Percentiles rank a stretch among this genome's conserved stretches.
These are phyloP conservation scores for Gallinago stenura DNA, from an alignment of 2,797 vertebrate genomes.

Conservation along the genomic window DNA sequence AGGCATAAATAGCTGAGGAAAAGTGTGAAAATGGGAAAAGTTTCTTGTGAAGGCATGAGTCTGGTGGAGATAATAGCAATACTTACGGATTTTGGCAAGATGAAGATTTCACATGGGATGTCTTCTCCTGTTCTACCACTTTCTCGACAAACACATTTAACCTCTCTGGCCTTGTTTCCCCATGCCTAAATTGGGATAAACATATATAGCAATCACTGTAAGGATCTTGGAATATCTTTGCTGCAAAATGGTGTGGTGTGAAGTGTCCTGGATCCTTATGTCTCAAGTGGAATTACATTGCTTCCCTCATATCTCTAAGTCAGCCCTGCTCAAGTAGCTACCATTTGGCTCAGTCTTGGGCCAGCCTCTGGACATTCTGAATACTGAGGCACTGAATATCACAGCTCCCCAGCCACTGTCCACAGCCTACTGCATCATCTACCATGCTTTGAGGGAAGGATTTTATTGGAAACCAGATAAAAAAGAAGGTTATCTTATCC, in stretches of 20 bases:
- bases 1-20: not conserved
- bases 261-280: not conserved
- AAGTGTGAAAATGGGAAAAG: not conserved
- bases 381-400: not conserved
- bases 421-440: not conserved
- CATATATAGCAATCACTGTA: not conserved
- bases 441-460: not conserved
- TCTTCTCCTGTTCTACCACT: not conserved
- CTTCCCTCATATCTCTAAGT: fast-evolving
- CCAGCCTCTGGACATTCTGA: not conserved
- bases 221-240: not conserved
- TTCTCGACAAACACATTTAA: not conserved
- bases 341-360: not conserved
- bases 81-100: not conserved
- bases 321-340: not conserved
- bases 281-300: not conserved
- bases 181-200: not conserved
- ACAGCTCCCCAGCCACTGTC: not conserved
- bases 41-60: not conserved
- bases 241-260: not conserved
- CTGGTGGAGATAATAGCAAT: not conserved
- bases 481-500: not conserved
- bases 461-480: not conserved
- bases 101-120: not conserved
- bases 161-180: not conserved